Percentiles rank a stretch among this genome's conserved stretches.
Conservation (phyloP, 2,888 invertebrate genomes). For the Drosophila nr. medialis region DNA sequence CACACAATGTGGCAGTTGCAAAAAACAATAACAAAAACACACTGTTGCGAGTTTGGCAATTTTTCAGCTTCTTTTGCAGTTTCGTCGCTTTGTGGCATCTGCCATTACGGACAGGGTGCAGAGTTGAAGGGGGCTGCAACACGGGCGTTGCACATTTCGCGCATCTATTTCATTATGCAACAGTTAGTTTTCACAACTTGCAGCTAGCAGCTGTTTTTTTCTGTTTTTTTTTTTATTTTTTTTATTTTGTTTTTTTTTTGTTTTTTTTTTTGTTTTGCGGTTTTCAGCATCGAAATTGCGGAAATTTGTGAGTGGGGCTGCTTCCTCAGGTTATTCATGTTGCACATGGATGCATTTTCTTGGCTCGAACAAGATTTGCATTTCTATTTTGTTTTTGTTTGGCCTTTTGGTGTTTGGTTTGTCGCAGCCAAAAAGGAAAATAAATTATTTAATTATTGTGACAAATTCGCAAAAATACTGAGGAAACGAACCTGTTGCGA, state of each 20-base stretch:
- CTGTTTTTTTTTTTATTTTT: not conserved
- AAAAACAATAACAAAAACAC: conserved; percentile 10
- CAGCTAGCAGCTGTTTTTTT: conserved; percentile 39
- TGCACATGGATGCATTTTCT: conserved; percentile 72
- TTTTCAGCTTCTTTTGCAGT: conserved; percentile 47
- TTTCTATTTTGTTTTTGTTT: conserved; percentile 45
- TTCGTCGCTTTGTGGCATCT: conserved; percentile 60
- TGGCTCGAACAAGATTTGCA: conserved; percentile 64
- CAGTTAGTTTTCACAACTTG: conserved; percentile 68
- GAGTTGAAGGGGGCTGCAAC: conserved; percentile 20
- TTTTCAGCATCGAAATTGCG: conserved; percentile 65
- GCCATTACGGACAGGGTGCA: conserved; percentile 31
- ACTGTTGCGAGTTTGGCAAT: conserved; percentile 68
- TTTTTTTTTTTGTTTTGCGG: conserved; percentile 43
- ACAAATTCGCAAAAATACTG: conserved; percentile 69
- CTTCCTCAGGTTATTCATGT: conserved; percentile 46
- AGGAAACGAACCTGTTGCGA: conserved; percentile 70
- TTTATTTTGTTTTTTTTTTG: conserved; percentile 20
- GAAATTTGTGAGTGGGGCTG: conserved; percentile 52
- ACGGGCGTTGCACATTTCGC: conserved; percentile 73
- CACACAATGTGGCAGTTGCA: conserved; percentile 35
- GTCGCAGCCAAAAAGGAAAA: conserved; percentile 30
- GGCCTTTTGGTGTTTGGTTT: conserved; percentile 15
- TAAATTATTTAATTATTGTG: conserved; percentile 68
- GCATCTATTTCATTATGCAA: conserved; percentile 80